Conservation (phyloP, 2,888 invertebrate species). For the Synergus japonicus region DNA sequence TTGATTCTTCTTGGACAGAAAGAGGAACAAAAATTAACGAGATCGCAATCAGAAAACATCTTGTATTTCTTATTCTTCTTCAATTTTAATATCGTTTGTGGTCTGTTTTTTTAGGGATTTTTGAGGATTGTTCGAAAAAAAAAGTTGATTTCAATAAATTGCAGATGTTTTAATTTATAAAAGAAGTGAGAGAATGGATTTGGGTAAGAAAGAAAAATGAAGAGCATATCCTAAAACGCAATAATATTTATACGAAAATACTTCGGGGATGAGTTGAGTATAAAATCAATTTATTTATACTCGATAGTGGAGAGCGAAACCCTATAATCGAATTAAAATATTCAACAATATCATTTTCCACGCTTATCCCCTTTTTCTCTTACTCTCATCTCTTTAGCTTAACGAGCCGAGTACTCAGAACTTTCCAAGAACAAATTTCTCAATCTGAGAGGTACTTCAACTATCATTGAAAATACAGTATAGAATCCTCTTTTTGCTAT, state of each 20-base stretch:
- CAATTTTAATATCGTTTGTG: background rate
- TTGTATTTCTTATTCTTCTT: background rate
- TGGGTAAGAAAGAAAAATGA: no score
- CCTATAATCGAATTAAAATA: no score
- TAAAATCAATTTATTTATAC: no score
- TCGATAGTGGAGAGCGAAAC: no score
- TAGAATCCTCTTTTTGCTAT: background rate
- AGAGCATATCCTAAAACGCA: background rate
- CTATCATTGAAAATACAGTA: background rate
- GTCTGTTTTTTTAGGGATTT: background rate
- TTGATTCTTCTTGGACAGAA: background rate
- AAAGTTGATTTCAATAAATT: no score
- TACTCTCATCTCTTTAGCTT: background rate
- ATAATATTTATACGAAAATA: background rate
- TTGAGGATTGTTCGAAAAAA: no score
- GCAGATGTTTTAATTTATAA: no score
- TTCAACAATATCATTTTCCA: no score
- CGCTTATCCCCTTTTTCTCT: no score
- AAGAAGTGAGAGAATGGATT: no score
- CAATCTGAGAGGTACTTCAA: background rate
- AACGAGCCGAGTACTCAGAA: background rate
- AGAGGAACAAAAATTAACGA: background rate
- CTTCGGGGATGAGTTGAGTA: no score
- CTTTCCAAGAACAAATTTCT: background rate
- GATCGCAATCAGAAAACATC: background rate